phyloP scores from a whole-genome alignment of 1,140 invertebrate genomes.

The Coelopa frigida region DNA sequence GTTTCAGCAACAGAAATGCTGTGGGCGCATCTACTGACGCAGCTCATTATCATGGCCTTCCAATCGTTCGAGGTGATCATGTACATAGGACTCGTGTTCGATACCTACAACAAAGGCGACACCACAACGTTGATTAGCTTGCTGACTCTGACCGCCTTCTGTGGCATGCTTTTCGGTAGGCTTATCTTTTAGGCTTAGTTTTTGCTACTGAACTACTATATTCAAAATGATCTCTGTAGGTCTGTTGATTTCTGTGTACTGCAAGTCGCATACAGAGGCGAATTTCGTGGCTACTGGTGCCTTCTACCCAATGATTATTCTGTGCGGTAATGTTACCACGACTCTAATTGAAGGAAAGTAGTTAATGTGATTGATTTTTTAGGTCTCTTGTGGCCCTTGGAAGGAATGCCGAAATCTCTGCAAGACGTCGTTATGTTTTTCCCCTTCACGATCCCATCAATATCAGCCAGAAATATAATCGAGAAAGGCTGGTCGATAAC shows the following conservation, averaged over 20 bases:
- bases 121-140: constrained; percentile 50
- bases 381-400: constrained; percentile 89
- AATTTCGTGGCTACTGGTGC: constrained; percentile 78
- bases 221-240: constrained; percentile 15
- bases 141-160: constrained; percentile 54
- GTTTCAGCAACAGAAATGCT: constrained; percentile 61
- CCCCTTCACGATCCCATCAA: constrained; percentile 61
- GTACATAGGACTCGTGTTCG: constrained; percentile 54
- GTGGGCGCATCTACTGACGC: constrained; percentile 67
- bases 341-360: background rate
- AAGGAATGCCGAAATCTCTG: constrained; percentile 59
- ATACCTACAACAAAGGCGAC: constrained; percentile 56
- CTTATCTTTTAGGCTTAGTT: background rate
- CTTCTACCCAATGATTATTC: constrained; percentile 78
- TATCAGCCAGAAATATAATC: constrained; percentile 56
- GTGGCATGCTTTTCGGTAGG: constrained; percentile 66
- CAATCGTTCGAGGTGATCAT: constrained; percentile 57
- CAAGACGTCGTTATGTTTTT: constrained; percentile 51
- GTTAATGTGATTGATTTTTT: constrained; percentile 19
- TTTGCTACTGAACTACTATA: background rate
- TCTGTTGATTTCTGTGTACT: constrained; percentile 72
- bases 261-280: constrained; percentile 67
- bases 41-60: constrained; percentile 63
- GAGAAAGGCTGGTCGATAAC: constrained; percentile 53
- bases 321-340: constrained; percentile 62